Conservation (phyloP, 1,140 invertebrate genomes). For the Drosophila sulfurigaster region DNA sequence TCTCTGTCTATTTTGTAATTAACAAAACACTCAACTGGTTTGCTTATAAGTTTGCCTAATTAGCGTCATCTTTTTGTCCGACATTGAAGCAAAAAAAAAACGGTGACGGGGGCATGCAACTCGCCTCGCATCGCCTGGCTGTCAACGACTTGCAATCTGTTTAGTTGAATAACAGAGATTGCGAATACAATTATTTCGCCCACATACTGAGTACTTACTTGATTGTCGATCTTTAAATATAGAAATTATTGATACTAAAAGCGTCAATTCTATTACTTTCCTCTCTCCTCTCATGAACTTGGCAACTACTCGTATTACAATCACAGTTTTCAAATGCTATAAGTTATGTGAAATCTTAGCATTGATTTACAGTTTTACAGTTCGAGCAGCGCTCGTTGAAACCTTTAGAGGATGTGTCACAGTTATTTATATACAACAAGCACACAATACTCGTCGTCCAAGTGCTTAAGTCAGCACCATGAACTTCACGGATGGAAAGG, state of each 20-base stretch:
- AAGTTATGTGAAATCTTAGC: constrained; percentile 1
- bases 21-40: constrained; percentile 31
- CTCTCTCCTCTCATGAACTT: too few relatives aligned
- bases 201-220: background rate
- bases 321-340: background rate
- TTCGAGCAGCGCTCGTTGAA: constrained; percentile 13
- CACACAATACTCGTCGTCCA: background rate
- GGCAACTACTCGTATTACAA: background rate
- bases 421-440: constrained; percentile 20
- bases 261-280: too few relatives aligned
- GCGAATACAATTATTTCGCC: constrained; percentile 1
- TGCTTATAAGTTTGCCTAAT: constrained; percentile 24
- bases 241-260: background rate
- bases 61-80: constrained; percentile 24
- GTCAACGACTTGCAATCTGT: background rate
- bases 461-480: constrained; percentile 14
- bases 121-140: background rate
- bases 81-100: constrained; percentile 13
- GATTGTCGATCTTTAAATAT: constrained; percentile 2
- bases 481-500: constrained; percentile 29
- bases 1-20: constrained; percentile 17
- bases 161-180: constrained; percentile 3
- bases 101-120: background rate
- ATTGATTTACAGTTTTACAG: constrained; percentile 21
- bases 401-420: constrained; percentile 23